A percentile compares a stretch with the other conserved stretches of the same genome.
These are phyloP conservation scores for Pollimyrus isidori DNA, from an alignment of 2,113 vertebrate species.

Conservation along the genomic window DNA sequence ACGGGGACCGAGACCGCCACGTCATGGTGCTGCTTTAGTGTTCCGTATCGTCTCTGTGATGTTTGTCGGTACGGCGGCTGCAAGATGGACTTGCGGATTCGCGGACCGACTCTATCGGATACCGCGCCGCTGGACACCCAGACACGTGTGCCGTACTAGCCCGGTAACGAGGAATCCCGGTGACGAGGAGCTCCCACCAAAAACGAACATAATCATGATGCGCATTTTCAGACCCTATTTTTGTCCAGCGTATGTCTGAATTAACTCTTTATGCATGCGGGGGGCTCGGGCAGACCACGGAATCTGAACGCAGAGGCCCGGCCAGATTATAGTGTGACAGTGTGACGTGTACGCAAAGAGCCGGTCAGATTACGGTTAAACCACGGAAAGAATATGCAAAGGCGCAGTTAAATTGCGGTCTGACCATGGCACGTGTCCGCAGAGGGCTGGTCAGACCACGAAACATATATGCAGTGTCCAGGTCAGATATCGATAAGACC, in stretches of 20 bases:
- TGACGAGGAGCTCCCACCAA: neutral
- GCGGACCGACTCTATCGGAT: neutral
- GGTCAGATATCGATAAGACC: neutral
- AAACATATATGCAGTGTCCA: neutral
- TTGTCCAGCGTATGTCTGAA: neutral
- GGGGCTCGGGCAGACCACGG: neutral
- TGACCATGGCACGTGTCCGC: neutral
- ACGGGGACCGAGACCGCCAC: neutral
- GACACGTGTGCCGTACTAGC: conserved; percentile 16
- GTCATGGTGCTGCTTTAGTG: neutral
- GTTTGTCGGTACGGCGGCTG: neutral
- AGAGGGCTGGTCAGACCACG: neutral
- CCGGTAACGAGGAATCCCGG: neutral
- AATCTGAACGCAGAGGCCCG: neutral
- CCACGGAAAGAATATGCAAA: neutral
- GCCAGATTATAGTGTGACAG: neutral
- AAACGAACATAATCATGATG: neutral
- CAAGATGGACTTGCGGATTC: neutral
- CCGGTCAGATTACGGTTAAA: neutral
- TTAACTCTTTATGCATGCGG: neutral
- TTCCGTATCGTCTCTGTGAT: neutral
- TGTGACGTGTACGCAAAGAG: neutral
- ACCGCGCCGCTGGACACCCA: neutral
- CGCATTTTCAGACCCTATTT: neutral
- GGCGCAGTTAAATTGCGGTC: neutral